Evolutionary conservation across 2,888 invertebrate species (phyloP).

Genomic region (Dorcus parallelipipedus): DNA sequence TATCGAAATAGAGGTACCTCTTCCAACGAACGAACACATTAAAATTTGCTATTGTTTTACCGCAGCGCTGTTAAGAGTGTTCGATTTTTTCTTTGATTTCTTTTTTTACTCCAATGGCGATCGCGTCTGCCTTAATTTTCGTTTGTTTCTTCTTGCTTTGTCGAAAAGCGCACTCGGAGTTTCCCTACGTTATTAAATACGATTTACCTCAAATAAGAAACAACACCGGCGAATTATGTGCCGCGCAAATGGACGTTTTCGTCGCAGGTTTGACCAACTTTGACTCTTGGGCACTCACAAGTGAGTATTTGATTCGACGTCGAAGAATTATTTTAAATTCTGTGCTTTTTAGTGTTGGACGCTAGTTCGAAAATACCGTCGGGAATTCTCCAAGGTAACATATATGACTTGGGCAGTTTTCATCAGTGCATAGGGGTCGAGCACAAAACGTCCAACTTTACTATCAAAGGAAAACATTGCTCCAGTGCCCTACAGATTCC

Average conservation of each 20-base stretch:
- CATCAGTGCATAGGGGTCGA: slow-evolving; percentile 21
- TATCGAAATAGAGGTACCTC: no score
- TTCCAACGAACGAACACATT: no score
- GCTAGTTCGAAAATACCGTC: slow-evolving; percentile 23
- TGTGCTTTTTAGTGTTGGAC: slow-evolving; percentile 20
- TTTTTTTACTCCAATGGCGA: no score
- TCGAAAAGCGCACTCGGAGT: no score
- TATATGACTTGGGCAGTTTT: slow-evolving; percentile 22
- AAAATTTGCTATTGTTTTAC: no score
- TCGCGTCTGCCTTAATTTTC: no score
- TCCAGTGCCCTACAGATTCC: no score
- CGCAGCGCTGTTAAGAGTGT: no score
- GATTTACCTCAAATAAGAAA: no score
- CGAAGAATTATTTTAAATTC: not conserved
- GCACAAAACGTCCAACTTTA: not conserved
- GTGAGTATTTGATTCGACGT: not conserved
- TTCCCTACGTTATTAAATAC: no score
- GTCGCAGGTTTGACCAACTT: not conserved
- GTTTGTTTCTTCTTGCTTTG: no score
- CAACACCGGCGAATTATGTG: not conserved
- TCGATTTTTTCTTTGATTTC: no score
- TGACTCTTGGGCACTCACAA: not conserved
- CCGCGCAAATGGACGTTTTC: not conserved
- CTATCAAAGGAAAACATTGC: slow-evolving; percentile 15
- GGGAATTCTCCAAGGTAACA: slow-evolving; percentile 22